Evolutionary conservation across 2,797 vertebrate genomes (phyloP).

Genomic region (Gallinago solitaria): DNA sequence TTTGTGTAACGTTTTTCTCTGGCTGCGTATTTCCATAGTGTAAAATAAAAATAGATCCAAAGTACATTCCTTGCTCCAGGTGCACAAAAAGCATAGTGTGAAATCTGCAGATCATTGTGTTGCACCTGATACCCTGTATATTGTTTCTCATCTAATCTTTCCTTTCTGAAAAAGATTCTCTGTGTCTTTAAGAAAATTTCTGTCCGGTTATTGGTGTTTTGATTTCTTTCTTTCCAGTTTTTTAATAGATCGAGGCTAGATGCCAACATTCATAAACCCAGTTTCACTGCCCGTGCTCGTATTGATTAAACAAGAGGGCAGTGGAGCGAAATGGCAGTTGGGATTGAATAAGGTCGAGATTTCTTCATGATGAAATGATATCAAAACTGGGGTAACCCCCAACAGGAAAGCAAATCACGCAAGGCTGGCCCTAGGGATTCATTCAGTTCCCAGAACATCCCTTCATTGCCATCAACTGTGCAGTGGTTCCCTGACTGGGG

Average conservation of each 20-base stretch:
- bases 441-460: neutral
- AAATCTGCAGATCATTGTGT: neutral
- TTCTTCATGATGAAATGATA: neutral
- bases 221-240: neutral
- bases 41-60: neutral
- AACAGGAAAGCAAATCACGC: neutral
- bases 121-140: neutral
- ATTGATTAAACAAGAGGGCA: neutral
- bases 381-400: neutral
- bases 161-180: neutral
- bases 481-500: neutral
- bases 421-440: neutral
- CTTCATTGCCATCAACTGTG: neutral
- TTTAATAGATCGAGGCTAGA: neutral
- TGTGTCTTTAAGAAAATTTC: neutral
- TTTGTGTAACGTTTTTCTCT: neutral
- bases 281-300: neutral
- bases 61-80: neutral
- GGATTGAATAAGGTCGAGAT: neutral
- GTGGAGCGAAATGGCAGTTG: neutral
- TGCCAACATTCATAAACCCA: neutral
- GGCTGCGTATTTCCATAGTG: neutral
- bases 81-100: neutral
- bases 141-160: neutral
- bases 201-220: neutral